A percentile compares a stretch with the other conserved stretches of the same genome.
phyloP scores from a whole-genome alignment of 2,797 vertebrate species.

The Lepilemur ruficaudatus region DNA sequence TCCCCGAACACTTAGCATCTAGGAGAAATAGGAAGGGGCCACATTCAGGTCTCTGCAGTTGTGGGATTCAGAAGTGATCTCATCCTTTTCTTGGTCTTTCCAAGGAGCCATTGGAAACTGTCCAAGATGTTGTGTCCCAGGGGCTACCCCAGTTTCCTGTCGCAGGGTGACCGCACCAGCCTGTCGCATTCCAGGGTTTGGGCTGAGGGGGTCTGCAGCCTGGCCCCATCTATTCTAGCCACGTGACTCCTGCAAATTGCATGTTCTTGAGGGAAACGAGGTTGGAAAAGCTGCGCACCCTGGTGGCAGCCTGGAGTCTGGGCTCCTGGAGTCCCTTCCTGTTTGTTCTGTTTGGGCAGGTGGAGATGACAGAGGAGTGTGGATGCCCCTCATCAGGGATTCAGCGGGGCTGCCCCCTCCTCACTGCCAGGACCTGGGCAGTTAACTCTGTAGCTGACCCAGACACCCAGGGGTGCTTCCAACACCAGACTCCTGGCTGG shows the following conservation, averaged over 20 bases:
- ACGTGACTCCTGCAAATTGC: not conserved
- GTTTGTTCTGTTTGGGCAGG: not conserved
- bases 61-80: not conserved
- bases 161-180: not conserved
- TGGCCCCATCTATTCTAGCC: not conserved
- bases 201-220: not conserved
- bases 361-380: too few relatives aligned
- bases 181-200: not conserved
- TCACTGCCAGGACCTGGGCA: not conserved
- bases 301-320: too few relatives aligned
- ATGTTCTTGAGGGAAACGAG: not conserved
- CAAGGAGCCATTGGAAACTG: not conserved
- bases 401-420: not conserved
- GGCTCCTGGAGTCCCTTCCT: not conserved
- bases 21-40: not conserved
- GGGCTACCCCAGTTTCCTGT: not conserved
- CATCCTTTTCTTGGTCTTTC: not conserved
- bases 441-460: not conserved
- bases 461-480: not conserved
- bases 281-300: not conserved
- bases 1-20: not conserved
- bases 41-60: not conserved
- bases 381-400: not conserved
- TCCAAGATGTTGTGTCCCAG: not conserved
- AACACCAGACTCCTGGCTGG: not conserved